Evolutionary conservation across 2,888 invertebrate species (phyloP).

Genomic region (Phania funesta): DNA sequence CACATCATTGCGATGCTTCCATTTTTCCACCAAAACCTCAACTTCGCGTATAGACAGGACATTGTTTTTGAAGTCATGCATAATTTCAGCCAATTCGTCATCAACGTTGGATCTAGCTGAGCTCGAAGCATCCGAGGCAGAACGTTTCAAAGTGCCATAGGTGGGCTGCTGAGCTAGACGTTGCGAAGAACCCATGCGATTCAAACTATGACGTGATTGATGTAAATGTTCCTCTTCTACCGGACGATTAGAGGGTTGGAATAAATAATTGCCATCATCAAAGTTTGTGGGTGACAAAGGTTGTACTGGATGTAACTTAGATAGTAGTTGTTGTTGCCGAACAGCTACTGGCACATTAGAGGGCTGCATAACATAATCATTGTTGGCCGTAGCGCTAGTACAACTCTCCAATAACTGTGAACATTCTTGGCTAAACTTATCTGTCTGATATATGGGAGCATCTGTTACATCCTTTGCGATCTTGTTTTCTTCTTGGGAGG

Average conservation of each 20-base stretch:
- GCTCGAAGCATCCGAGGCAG: conserved; percentile 78
- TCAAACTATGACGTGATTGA: conserved; percentile 69
- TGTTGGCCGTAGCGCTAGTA: conserved; percentile 72
- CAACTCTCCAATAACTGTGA: conserved; percentile 79
- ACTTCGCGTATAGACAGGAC: conserved; percentile 92
- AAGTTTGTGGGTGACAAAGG: conserved; percentile 76
- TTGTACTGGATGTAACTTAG: background rate
- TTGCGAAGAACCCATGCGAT: conserved; percentile 71
- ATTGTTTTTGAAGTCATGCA: conserved; percentile 93
- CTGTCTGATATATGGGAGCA: conserved; percentile 73
- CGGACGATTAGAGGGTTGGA: conserved; percentile 79
- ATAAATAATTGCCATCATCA: conserved; percentile 78
- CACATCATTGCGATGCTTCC: conserved; percentile 93
- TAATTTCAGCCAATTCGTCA: conserved; percentile 91
- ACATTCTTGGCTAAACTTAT: conserved; percentile 80
- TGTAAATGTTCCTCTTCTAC: conserved; percentile 73
- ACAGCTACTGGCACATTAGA: conserved; percentile 83
- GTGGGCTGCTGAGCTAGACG: conserved; percentile 69
- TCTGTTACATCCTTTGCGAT: conserved; percentile 73
- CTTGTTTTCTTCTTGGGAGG: conserved; percentile 78
- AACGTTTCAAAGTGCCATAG: conserved; percentile 78
- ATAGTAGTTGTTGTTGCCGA: conserved; percentile 77
- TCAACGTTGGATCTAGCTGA: conserved; percentile 80
- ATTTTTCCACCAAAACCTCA: conserved; percentile 91
- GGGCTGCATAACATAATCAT: conserved; percentile 84